A percentile compares a stretch with the other conserved stretches of the same genome.
Evolutionary conservation across 2,797 vertebrate genomes (phyloP).

Genomic region (Anguilla megastoma): DNA sequence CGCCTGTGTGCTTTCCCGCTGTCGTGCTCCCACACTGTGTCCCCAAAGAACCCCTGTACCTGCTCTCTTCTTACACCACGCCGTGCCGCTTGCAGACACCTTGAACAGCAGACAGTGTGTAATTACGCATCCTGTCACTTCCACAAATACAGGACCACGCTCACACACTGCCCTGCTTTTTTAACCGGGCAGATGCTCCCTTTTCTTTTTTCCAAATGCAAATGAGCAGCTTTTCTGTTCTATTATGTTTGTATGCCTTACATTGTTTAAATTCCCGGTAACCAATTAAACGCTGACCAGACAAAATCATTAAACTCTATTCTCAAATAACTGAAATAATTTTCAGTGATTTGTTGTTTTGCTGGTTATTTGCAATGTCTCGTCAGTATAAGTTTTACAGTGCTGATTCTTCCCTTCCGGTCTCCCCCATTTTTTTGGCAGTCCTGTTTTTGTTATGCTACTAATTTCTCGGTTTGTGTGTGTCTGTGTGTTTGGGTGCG

Average conservation of each 20-base stretch:
- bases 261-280: constrained; percentile 48
- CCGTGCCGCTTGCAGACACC: neutral
- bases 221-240: neutral
- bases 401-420: neutral
- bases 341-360: constrained; percentile 7
- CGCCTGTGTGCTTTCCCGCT: neutral
- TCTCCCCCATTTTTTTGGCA: neutral
- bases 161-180: neutral
- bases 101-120: neutral
- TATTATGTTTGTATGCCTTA: constrained; percentile 9
- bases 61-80: neutral
- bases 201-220: neutral
- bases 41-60: neutral
- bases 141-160: neutral
- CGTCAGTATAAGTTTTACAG: neutral
- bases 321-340: neutral
- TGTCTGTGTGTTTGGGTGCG: constrained; percentile 47
- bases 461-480: constrained; percentile 40
- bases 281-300: constrained; percentile 31
- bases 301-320: neutral
- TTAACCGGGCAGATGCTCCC: neutral
- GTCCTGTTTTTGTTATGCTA: constrained; percentile 28
- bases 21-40: neutral
- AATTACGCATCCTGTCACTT: neutral
- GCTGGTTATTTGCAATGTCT: neutral